phyloP scores from a whole-genome alignment of 1,140 invertebrate genomes.

The Drosophila nebulosa region DNA sequence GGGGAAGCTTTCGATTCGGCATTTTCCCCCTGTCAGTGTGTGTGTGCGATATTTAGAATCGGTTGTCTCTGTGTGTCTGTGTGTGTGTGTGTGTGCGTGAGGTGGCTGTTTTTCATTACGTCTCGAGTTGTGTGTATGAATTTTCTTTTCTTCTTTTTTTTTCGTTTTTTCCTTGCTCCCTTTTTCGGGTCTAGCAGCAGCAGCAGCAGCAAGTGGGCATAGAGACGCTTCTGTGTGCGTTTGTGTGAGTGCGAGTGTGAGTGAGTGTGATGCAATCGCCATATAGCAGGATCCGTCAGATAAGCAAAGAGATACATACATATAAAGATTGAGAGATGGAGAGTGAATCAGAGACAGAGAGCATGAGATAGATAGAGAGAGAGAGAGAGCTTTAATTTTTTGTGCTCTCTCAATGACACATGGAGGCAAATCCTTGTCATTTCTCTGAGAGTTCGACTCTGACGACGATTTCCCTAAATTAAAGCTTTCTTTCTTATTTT shows the following conservation, averaged over 20 bases:
- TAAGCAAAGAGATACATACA: constrained; percentile 1
- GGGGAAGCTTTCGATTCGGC: constrained; percentile 50
- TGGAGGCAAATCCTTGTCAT: constrained; percentile 61
- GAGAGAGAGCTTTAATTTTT: constrained; percentile 13
- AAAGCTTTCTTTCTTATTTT: constrained; percentile 48
- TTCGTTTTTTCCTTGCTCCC: constrained; percentile 73
- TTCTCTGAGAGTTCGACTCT: constrained; percentile 11
- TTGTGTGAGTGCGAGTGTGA: constrained; percentile 10
- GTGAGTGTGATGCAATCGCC: constrained; percentile 61
- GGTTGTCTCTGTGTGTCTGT: constrained; percentile 32
- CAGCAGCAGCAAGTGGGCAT: constrained; percentile 70
- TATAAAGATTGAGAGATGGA: background rate
- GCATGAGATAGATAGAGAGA: background rate
- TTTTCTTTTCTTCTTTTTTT: constrained; percentile 25
- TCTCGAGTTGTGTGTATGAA: constrained; percentile 11
- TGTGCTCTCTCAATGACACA: constrained; percentile 21
- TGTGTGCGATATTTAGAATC: no score
- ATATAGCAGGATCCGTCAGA: constrained; percentile 39
- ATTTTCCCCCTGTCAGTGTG: constrained; percentile 1
- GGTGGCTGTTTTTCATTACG: constrained; percentile 25
- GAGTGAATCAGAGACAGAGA: background rate
- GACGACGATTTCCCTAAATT: background rate
- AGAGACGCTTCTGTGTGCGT: constrained; percentile 2
- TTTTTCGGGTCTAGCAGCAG: constrained; percentile 78
- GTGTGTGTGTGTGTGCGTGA: constrained; percentile 47